phyloP scores from a whole-genome alignment of 2,113 vertebrate genomes.

The Origma solitaria region DNA sequence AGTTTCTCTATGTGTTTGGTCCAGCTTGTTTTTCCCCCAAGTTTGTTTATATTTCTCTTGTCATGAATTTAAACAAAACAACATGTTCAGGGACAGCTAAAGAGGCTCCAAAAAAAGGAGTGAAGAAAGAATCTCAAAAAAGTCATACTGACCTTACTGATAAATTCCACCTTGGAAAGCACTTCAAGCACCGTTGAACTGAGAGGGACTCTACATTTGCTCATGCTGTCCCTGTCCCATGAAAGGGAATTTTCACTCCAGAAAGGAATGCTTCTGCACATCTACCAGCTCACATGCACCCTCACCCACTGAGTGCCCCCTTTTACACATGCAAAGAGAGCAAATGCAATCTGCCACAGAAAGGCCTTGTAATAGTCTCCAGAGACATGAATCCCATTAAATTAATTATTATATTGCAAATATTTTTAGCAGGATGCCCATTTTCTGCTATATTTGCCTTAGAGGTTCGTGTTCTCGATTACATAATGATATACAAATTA shows the following conservation, averaged over 20 bases:
- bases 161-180: background rate
- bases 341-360: background rate
- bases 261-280: background rate
- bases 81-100: background rate
- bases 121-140: background rate
- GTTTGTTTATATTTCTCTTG: background rate
- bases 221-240: background rate
- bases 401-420: conserved; percentile 66
- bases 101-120: background rate
- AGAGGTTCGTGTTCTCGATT: conserved; percentile 70
- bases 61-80: background rate
- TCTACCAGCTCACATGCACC: background rate
- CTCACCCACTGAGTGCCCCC: background rate
- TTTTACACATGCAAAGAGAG: background rate
- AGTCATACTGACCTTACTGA: background rate
- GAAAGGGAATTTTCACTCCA: background rate
- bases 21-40: background rate
- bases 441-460: conserved; percentile 68
- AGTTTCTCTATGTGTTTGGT: rapidly evolving
- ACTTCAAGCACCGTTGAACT: background rate
- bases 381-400: conserved; percentile 61
- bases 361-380: conserved; percentile 41
- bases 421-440: conserved; percentile 69
- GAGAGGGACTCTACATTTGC: background rate
- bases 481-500: conserved; percentile 77